Percentiles rank a stretch among this genome's conserved stretches.
These are phyloP conservation scores for Trachelus iudaicus DNA, from an alignment of 2,888 invertebrate species.

Conservation along the genomic window DNA sequence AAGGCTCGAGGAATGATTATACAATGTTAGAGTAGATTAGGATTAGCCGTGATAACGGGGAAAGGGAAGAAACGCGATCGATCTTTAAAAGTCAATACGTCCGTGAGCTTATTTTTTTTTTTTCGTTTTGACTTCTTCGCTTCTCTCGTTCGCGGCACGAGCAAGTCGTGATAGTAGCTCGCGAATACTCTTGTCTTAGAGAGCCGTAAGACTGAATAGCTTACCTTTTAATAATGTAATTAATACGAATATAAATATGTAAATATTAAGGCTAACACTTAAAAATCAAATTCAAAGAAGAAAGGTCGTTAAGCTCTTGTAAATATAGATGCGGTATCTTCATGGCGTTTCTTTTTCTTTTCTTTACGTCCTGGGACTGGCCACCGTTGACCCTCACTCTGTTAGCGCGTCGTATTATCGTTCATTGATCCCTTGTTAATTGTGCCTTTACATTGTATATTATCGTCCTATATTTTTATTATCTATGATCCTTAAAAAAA, in stretches of 20 bases:
- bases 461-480: not conserved
- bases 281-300: not conserved
- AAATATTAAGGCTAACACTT: not conserved
- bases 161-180: conserved; percentile 20
- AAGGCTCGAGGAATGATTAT: not conserved
- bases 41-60: not conserved
- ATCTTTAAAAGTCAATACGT: not conserved
- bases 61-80: not conserved
- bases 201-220: conserved; percentile 51
- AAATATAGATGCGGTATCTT: not conserved
- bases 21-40: not conserved
- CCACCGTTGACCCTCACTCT: not conserved
- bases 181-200: conserved; percentile 34
- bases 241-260: not conserved
- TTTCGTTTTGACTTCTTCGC: not conserved
- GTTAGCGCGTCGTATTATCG: not conserved
- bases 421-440: not conserved
- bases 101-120: not conserved
- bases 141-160: conserved; percentile 6
- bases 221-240: conserved; percentile 5
- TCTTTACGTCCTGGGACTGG: not conserved
- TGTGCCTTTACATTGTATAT: not conserved
- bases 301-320: not conserved
- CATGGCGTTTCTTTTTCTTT: not conserved
- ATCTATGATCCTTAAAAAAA: not conserved